phyloP scores from a whole-genome alignment of 2,888 invertebrate species.

The Bimastos eiseni region DNA sequence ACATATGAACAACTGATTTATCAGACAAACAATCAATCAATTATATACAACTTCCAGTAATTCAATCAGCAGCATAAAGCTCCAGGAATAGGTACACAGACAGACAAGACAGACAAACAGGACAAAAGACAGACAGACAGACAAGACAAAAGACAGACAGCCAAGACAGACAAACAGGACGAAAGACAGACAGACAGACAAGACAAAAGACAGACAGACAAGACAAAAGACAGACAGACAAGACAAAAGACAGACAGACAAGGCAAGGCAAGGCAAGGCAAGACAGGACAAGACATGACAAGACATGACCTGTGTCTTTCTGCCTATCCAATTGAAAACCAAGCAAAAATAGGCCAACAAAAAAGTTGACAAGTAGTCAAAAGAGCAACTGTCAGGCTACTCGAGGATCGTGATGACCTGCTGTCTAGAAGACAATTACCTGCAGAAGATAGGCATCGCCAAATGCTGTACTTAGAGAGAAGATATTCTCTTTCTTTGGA shows the following conservation, averaged over 20 bases:
- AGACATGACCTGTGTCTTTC: background rate
- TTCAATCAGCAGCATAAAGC: background rate
- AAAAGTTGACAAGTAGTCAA: background rate
- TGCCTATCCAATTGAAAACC: background rate
- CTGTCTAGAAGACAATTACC: constrained; percentile 63
- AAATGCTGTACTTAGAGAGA: constrained; percentile 95
- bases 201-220: too few species aligned
- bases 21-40: background rate
- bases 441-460: constrained; percentile 97
- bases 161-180: too few species aligned
- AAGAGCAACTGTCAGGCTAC: background rate
- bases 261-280: background rate
- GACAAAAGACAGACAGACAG: background rate
- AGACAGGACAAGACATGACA: background rate
- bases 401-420: background rate
- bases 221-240: too few species aligned
- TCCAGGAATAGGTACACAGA: background rate
- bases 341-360: background rate
- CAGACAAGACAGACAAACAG: background rate
- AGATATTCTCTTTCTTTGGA: constrained; percentile 94
- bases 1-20: background rate
- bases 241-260: too few species aligned
- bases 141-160: too few species aligned
- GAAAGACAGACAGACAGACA: too few species aligned
- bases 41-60: background rate